phyloP scores from a whole-genome alignment of 1,140 invertebrate species.

The Drosophila pandora region DNA sequence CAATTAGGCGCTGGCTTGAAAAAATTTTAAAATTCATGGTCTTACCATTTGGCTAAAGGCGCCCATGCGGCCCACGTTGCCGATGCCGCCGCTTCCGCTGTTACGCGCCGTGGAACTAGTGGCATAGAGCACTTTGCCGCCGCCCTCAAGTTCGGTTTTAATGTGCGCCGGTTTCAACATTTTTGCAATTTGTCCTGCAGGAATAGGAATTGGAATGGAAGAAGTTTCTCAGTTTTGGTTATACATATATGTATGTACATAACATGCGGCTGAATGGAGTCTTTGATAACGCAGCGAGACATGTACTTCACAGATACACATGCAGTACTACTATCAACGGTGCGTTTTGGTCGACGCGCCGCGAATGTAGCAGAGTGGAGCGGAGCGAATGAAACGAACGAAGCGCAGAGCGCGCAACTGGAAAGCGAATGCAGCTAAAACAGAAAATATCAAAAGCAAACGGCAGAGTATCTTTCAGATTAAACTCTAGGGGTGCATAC shows the following conservation, averaged over 20 bases:
- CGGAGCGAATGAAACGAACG: slow-evolving; percentile 34
- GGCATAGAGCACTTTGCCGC: slow-evolving; percentile 56
- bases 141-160: slow-evolving; percentile 62
- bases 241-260: slow-evolving; percentile 7
- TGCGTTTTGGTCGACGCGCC: slow-evolving; percentile 17
- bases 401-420: slow-evolving; percentile 37
- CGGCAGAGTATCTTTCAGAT: slow-evolving; percentile 15
- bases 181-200: slow-evolving; percentile 74
- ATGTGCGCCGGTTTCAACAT: slow-evolving; percentile 70
- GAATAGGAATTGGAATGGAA: slow-evolving; percentile 3
- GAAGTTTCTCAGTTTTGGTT: slow-evolving; percentile 25
- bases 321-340: slow-evolving; percentile 34
- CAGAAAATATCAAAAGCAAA: slow-evolving; percentile 10
- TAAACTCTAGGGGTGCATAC: slow-evolving; percentile 44
- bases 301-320: slow-evolving; percentile 35
- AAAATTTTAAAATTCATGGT: background rate
- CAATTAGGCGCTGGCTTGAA: background rate
- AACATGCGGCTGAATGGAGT: slow-evolving; percentile 27
- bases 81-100: slow-evolving; percentile 46
- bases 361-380: slow-evolving; percentile 12
- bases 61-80: slow-evolving; percentile 67
- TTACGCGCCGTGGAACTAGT: slow-evolving; percentile 56
- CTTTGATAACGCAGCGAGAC: slow-evolving; percentile 33
- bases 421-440: slow-evolving; percentile 33
- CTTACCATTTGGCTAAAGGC: slow-evolving; percentile 77